Evolutionary conservation across 2,888 invertebrate genomes (phyloP).

Genomic region (Eupithecia centaureata): DNA sequence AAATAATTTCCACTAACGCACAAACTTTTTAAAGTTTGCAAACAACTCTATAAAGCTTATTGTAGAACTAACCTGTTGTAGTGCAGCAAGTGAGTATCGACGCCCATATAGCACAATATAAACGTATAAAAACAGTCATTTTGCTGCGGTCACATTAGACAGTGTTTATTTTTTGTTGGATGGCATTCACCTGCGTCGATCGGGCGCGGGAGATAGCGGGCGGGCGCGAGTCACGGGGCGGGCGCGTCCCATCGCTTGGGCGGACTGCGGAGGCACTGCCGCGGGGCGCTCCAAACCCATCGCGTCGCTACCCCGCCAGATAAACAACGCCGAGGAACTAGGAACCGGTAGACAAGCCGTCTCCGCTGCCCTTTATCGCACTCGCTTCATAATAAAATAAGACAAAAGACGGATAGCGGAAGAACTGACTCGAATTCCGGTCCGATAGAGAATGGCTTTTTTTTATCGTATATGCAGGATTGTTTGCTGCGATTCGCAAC

Average conservation of each 20-base stretch:
- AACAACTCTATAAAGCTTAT: slow-evolving; percentile 72
- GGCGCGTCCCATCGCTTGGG: slow-evolving; percentile 76
- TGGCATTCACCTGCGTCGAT: slow-evolving; percentile 65
- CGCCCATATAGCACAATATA: slow-evolving; percentile 79
- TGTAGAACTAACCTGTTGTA: slow-evolving; percentile 72
- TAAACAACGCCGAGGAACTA: slow-evolving; percentile 81
- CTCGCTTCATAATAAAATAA: slow-evolving; percentile 75
- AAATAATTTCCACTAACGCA: slow-evolving; percentile 49
- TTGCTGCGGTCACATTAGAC: slow-evolving; percentile 66
- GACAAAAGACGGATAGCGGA: slow-evolving; percentile 73
- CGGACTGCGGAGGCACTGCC: slow-evolving; percentile 70
- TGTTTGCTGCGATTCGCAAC: slow-evolving; percentile 19
- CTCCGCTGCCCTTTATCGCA: slow-evolving; percentile 77
- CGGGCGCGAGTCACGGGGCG: slow-evolving; percentile 49
- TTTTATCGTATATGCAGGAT: slow-evolving; percentile 51
- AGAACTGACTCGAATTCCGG: slow-evolving; percentile 49
- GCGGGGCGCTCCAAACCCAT: slow-evolving; percentile 63
- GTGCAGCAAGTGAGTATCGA: slow-evolving; percentile 73
- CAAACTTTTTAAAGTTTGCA: slow-evolving; percentile 64
- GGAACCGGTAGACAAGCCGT: slow-evolving; percentile 82
- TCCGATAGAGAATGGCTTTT: slow-evolving; percentile 29
- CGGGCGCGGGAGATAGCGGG: slow-evolving; percentile 43
- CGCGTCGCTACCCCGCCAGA: slow-evolving; percentile 67
- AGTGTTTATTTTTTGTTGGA: slow-evolving; percentile 39
- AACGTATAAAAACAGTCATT: slow-evolving; percentile 82